phyloP scores from a whole-genome alignment of 1,140 invertebrate species.

The Zaprionus africanus region DNA sequence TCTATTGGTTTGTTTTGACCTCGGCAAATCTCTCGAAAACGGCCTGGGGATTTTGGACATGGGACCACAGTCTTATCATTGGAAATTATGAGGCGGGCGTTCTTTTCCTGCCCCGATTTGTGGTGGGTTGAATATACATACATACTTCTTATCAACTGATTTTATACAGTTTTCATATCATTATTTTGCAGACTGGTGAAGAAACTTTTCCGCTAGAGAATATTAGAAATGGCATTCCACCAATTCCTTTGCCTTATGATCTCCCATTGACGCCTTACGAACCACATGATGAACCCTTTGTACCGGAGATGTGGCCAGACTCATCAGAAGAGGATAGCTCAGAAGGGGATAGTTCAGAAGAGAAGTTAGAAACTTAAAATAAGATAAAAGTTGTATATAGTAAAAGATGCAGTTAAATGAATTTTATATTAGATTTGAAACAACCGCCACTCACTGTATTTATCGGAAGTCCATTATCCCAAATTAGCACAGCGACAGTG shows the following conservation, averaged over 20 bases:
- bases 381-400: too few species aligned
- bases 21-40: slow-evolving; percentile 97
- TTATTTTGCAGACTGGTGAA: slow-evolving; percentile 57
- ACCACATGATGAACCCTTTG: slow-evolving; percentile 86
- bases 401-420: too few species aligned
- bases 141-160: neutral
- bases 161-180: neutral
- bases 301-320: slow-evolving; percentile 27
- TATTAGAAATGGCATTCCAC: slow-evolving; percentile 74
- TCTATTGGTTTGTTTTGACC: slow-evolving; percentile 93
- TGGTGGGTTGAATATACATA: slow-evolving; percentile 11
- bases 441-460: too few species aligned
- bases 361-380: too few species aligned
- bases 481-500: neutral
- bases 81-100: slow-evolving; percentile 19
- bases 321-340: too few species aligned
- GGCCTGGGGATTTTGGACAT: slow-evolving; percentile 90
- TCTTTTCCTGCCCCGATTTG: slow-evolving; percentile 21
- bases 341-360: too few species aligned
- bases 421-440: neutral
- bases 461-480: neutral
- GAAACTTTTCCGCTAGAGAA: slow-evolving; percentile 72
- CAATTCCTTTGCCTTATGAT: slow-evolving; percentile 91
- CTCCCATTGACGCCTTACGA: slow-evolving; percentile 88
- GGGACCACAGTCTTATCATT: neutral